Base-by-base conservation (phyloP, 2,797 vertebrate genomes). In the Gymnodraco acuticeps region DNA sequence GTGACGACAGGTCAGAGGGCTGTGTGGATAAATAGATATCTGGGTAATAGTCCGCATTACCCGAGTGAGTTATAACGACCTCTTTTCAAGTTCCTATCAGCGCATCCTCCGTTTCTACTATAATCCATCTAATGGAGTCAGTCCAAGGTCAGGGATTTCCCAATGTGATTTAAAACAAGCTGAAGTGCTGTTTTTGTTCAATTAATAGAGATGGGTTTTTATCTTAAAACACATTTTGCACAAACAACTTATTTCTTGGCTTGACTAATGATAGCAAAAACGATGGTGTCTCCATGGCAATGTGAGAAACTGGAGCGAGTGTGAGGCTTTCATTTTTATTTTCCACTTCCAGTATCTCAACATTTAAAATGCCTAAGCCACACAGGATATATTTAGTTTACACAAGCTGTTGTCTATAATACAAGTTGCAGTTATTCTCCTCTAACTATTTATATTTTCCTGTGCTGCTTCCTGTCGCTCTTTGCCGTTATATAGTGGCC, bases 241-340 rank as follows among this genome's bases (percentile, higher is more conserved):
- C 17, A 48, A 64, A 67, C 17, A 33, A 27, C 70, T 59, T 31
- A 50, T 9, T 51, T 73, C 19, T 8, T 12, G 7, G 23, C n/a
- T 63, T 17, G 33, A 65, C 51, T 75, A 51, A 80, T 54, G 50
- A 65, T 10, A 53, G 42, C 17, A 33, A 27, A 77, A 70, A 33
- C 50, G 1, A 38, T n/a, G 31, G 38, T 41, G 78, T 88, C 47
- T 69, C 79, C 69, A 73, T 78, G 59, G 81, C 48, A 84, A 84
- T 71, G 4, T 46, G 27, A 74, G 63, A 73, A 73, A 81, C 46
- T 23, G 6, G 27, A 64, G 41, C 27, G 33, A 23, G 55, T 20
- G 19, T 27, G 55, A 55, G 23, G 67, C 23, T 31, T 64, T 52
- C 31, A 3, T 65, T 61, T 33, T 20, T 9, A 46, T 14, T 51